Conservation (phyloP, 2,888 invertebrate genomes). For the Xestobium rufovillosum region DNA sequence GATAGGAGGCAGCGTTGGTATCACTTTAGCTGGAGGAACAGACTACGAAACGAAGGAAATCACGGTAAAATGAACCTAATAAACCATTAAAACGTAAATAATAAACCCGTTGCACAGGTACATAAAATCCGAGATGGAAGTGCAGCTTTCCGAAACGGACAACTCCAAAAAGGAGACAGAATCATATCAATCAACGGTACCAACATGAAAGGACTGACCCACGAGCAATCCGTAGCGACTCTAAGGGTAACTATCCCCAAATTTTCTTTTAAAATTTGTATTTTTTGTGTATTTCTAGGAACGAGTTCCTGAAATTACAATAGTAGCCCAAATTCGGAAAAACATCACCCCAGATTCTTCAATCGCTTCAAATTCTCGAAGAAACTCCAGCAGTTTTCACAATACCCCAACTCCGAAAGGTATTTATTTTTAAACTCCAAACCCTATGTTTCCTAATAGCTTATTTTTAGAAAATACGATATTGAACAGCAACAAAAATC, state of each 20-base stretch:
- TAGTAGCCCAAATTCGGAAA: conserved; percentile 8
- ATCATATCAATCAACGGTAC: conserved; percentile 84
- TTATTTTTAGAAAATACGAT: neutral
- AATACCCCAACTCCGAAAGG: conserved; percentile 7
- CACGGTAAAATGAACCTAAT: conserved; percentile 57
- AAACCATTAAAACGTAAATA: too few relatives aligned
- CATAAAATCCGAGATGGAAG: conserved; percentile 82
- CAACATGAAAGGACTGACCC: conserved; percentile 74
- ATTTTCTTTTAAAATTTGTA: neutral
- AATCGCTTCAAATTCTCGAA: conserved; percentile 30
- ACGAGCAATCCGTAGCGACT: conserved; percentile 78
- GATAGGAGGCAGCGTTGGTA: conserved; percentile 70
- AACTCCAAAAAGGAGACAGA: conserved; percentile 79
- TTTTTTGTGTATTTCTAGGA: conserved; percentile 46
- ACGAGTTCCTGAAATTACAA: conserved; percentile 68
- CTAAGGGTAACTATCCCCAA: conserved; percentile 58
- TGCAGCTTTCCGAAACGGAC: conserved; percentile 78
- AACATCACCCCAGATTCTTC: conserved; percentile 14
- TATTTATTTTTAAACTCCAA: conserved; percentile 17
- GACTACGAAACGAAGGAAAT: conserved; percentile 91
- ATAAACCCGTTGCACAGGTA: too few relatives aligned
- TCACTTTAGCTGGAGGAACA: conserved; percentile 80
- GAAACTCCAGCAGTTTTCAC: conserved; percentile 28
- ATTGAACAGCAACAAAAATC: conserved; percentile 19
- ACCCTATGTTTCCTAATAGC: conserved; percentile 2